Conservation (phyloP, 2,113 vertebrate species). For the Nothocercus julius region DNA sequence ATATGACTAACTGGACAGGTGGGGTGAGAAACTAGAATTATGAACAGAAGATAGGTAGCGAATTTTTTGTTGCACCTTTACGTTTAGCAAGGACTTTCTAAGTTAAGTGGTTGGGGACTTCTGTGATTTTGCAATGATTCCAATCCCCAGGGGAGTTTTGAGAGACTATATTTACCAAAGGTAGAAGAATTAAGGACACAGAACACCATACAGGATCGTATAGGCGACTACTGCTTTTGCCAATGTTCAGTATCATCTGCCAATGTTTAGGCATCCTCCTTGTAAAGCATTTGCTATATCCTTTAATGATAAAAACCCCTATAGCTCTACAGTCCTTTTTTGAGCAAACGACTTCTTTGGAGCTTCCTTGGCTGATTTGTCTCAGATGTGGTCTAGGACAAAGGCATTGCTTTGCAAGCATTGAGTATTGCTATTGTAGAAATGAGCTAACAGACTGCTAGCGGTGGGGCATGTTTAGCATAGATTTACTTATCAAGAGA, state of each 20-base stretch:
- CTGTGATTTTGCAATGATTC: not conserved
- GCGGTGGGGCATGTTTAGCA: not conserved
- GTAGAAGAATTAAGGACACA: not conserved
- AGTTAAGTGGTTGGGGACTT: not conserved
- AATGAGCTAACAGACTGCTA: not conserved
- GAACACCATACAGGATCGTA: not conserved
- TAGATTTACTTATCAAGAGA: not conserved
- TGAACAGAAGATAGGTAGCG: not conserved
- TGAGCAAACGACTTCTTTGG: not conserved
- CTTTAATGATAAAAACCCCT: not conserved
- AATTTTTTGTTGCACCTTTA: not conserved
- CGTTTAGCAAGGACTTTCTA: not conserved
- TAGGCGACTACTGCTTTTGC: not conserved
- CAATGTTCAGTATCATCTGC: not conserved
- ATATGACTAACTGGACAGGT: not conserved
- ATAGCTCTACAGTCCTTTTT: not conserved
- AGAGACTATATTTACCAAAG: not conserved
- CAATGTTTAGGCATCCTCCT: not conserved
- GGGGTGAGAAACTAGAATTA: not conserved
- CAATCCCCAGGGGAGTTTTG: not conserved
- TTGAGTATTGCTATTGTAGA: not conserved
- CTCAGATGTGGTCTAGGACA: not conserved
- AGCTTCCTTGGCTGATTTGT: not conserved
- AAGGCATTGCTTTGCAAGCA: not conserved
- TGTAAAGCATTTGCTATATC: not conserved